These are phyloP conservation scores for Sternotherus odoratus DNA, from an alignment of 2,797 vertebrate species.

Conservation along the genomic window DNA sequence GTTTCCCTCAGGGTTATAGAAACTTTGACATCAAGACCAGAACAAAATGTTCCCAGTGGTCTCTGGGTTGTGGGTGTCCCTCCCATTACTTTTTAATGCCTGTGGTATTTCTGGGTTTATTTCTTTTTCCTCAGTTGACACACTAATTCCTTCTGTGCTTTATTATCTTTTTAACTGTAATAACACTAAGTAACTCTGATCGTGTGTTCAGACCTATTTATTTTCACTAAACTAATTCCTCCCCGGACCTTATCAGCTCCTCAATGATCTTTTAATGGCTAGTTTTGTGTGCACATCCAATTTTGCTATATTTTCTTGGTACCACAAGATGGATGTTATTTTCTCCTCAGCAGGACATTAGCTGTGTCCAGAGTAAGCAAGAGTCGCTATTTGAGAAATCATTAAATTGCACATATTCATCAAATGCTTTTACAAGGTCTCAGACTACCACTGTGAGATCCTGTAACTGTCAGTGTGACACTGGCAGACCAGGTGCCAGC, in stretches of 20 bases:
- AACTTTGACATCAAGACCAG: not conserved
- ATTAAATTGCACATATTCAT: not conserved
- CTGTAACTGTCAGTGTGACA: not conserved
- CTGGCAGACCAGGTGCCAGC: not conserved
- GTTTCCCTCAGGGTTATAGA: not conserved
- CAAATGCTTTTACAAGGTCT: not conserved
- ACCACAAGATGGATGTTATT: not conserved
- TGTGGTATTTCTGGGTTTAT: not conserved
- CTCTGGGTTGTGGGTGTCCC: not conserved
- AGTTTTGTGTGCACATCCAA: not conserved
- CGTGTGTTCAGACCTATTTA: not conserved
- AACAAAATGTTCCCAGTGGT: not conserved
- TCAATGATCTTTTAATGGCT: not conserved
- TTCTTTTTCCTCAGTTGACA: not conserved
- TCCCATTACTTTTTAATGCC: not conserved
- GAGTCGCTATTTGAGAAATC: not conserved
- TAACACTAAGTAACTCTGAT: not conserved
- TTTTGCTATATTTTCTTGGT: not conserved
- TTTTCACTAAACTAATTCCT: slow-evolving; percentile 3
- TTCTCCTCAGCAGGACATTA: not conserved
- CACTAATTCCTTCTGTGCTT: not conserved
- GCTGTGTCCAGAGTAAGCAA: not conserved
- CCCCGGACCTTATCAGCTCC: not conserved
- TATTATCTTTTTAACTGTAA: not conserved
- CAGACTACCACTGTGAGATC: not conserved